Evolutionary conservation across 2,888 invertebrate genomes (phyloP), one percentile per base, ranked within the genome.

Genomic region (Auanema freiburgensis): DNA sequence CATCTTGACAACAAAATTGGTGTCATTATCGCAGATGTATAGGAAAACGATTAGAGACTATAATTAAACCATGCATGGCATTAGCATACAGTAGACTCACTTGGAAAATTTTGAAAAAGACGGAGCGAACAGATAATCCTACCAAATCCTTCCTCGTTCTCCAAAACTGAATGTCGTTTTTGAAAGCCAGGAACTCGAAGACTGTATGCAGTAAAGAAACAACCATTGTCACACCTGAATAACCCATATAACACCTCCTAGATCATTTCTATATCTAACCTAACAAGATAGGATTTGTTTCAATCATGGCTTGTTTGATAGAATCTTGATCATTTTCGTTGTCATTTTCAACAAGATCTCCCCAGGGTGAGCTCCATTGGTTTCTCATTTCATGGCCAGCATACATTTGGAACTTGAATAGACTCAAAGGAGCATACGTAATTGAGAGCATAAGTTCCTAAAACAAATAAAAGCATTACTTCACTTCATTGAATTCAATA

Each of bases 141-240:
- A 98, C 97, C 52, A 98, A 87, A 0, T 94, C 93, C 84, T 96
- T 93, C 16, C 96, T 89, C 82, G 94, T 95, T 80, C 94, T 93
- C 98, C 98, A 99, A 85, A 99, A 99, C 85, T 99, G 98, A 81
- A 99, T 99, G 85, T 99, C 98, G 87, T 99, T 99, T 49, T 99
- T 99, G 85, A 99, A 99, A 50, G 98, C 98, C 61, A 99, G 87
- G 76, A 99, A 89, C 85, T 99, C 98, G 87, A 99, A 98, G 69
- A 98, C 89, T 63, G 94, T 96, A 86, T 99, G 98, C 21, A 98
- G 87, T 63, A 98, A 89, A 0, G 97, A 96, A 0, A 99, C 91
- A 58, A 90, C 88, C 66, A 96, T 89, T 1, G 98, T 99, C 60
- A 96, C 85, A 4, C 89, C 79, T 74, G 54, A 33, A 63, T 53